A percentile compares a stretch with the other conserved stretches of the same genome.
Conservation (phyloP, 2,888 invertebrate genomes). For the Papilio protenor region DNA sequence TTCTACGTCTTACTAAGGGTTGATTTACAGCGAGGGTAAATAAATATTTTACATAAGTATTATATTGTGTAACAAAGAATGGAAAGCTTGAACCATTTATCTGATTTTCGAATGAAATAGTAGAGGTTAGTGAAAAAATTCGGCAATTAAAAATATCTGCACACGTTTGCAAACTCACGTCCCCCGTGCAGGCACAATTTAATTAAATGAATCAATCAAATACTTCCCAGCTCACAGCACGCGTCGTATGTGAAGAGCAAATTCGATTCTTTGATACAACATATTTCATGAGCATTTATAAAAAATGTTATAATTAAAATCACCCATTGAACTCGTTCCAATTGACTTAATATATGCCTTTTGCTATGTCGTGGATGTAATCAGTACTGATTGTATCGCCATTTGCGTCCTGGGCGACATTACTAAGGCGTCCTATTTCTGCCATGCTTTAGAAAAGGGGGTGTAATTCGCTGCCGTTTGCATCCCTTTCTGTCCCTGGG, state of each 20-base stretch:
- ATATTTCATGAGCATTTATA: too few species aligned
- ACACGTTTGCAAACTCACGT: not conserved
- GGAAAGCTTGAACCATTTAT: not conserved
- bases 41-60: not conserved
- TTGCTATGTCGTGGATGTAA: too few species aligned
- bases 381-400: too few species aligned
- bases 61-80: not conserved
- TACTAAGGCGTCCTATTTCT: too few species aligned
- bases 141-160: slow-evolving; percentile 6
- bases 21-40: not conserved
- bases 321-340: too few species aligned
- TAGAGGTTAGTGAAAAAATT: not conserved
- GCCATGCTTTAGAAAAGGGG: too few species aligned
- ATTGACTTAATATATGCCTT: too few species aligned
- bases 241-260: not conserved
- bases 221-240: not conserved
- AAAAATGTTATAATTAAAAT: too few species aligned
- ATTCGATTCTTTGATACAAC: not conserved
- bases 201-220: slow-evolving; percentile 39
- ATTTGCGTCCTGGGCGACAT: too few species aligned
- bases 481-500: too few species aligned
- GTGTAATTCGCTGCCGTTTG: too few species aligned
- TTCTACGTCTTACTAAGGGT: not conserved
- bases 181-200: not conserved
- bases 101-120: not conserved